Evolutionary conservation across 2,888 invertebrate genomes (phyloP), one percentile per base, ranked within the genome.

Genomic region (Aporophyla nigra): DNA sequence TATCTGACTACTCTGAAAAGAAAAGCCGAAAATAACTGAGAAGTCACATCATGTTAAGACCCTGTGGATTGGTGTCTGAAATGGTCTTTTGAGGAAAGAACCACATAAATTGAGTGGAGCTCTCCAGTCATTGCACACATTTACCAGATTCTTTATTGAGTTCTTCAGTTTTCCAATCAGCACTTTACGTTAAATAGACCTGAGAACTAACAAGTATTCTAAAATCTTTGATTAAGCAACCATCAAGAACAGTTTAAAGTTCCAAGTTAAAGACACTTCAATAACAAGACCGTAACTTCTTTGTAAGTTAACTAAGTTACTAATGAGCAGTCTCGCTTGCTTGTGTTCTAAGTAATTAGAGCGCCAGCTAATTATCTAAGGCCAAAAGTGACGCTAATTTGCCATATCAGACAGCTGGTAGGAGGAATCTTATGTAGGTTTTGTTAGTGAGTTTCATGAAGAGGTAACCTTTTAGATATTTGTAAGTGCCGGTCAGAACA

Each of bases 261-360:
- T 66, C 54, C 21, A 71, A 70, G 53, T 66, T 70, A 33, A 84
- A 58, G 51, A 59, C 51, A 56, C 54, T 59, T 76, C 58, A 74
- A 68, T 56, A 54, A 69, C 61, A 54, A n/a, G 43, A 19, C n/a
- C 24, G 56, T 63, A 49, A 70, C 53, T 83, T 77, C 66, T 69
- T 58, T 59, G 58, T 69, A 49, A 85, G 40, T 69, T 65, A 65
- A 63, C 54, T 71, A 68, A 86, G 68, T 83, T 61, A 61, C n/a
- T 24, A 58, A 63, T 63, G 24, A 78, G 79, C 40, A 71, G 63
- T 49, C 68, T 71, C 62, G 19, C 56, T 43, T n/a, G 58, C 58
- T 77, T 78, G 51, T 70, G 27, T 62, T 40, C 5, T n/a, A 12
- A 65, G 66, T 78, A 83, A 72, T 86, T 82, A 56, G 69, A 12